Percentiles rank a stretch among this genome's conserved stretches.
phyloP scores from a whole-genome alignment of 1,140 invertebrate species.

The Hylaeus volcanicus region DNA sequence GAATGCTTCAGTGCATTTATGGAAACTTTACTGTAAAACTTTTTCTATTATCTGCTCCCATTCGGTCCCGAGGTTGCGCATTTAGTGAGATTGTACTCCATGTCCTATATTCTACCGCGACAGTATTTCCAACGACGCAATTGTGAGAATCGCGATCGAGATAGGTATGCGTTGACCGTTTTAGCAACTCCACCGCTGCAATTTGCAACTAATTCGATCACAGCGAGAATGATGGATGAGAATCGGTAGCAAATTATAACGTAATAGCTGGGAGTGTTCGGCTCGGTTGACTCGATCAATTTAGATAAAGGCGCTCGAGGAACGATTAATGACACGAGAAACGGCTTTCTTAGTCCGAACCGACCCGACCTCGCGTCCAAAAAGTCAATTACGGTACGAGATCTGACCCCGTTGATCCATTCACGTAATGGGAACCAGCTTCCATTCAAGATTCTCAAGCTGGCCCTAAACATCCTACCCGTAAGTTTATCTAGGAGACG shows the following conservation, averaged over 20 bases:
- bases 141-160: no score
- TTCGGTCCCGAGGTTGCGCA: no score
- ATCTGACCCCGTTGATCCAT: slow-evolving; percentile 62
- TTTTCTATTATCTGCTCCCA: no score
- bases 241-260: slow-evolving; percentile 26
- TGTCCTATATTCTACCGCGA: no score
- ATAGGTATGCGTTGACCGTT: no score
- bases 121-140: no score
- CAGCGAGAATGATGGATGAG: slow-evolving; percentile 5
- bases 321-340: slow-evolving; percentile 61
- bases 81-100: no score
- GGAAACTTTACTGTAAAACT: no score
- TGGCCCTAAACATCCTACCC: neutral
- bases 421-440: slow-evolving; percentile 63
- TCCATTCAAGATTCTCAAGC: slow-evolving; percentile 62
- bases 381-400: slow-evolving; percentile 53
- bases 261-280: slow-evolving; percentile 11
- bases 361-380: slow-evolving; percentile 60
- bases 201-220: neutral
- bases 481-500: slow-evolving; percentile 3
- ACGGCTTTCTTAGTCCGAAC: slow-evolving; percentile 56
- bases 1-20: no score
- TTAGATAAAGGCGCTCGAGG: slow-evolving; percentile 10
- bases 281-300: slow-evolving; percentile 35
- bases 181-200: neutral